Percentiles rank a stretch among this genome's conserved stretches.
Conservation (phyloP, 1,140 invertebrate genomes). For the Heliothis virescens region DNA sequence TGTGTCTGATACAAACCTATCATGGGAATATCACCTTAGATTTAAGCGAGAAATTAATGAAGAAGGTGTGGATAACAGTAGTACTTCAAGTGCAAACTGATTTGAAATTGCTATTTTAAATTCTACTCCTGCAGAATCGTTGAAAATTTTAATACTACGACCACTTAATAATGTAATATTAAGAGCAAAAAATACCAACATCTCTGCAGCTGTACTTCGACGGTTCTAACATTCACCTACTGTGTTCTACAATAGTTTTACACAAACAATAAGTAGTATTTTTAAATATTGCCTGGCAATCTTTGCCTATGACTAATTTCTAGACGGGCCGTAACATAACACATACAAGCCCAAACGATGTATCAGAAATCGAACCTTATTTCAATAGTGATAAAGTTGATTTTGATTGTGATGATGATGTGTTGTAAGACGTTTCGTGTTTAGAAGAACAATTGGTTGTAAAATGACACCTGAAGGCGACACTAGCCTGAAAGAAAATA, state of each 20-base stretch:
- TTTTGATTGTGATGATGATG: background rate
- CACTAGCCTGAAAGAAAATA: constrained; percentile 60
- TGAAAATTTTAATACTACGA: background rate
- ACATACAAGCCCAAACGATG: background rate
- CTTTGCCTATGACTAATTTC: constrained; percentile 66
- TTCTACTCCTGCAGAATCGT: too few species aligned
- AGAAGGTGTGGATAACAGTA: too few species aligned
- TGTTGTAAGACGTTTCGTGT: constrained; percentile 42
- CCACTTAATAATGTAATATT: background rate
- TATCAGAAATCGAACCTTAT: constrained; percentile 5
- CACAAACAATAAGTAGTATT: constrained; percentile 65
- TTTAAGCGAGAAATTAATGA: too few species aligned
- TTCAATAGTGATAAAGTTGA: constrained; percentile 17
- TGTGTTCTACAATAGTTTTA: constrained; percentile 50
- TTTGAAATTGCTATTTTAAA: too few species aligned
- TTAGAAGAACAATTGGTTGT: constrained; percentile 43
- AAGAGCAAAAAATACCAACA: constrained; percentile 24
- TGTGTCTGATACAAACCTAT: background rate
- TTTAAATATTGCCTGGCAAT: constrained; percentile 64
- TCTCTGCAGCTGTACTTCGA: constrained; percentile 12
- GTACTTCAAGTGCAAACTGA: too few species aligned
- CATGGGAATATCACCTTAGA: too few species aligned
- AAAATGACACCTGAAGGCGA: constrained; percentile 57
- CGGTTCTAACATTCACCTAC: constrained; percentile 46
- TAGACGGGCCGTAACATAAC: constrained; percentile 32